A percentile compares a stretch with the other conserved stretches of the same genome.
Evolutionary conservation across 2,888 invertebrate species (phyloP).

Genomic region (Romanomermis culicivorax): DNA sequence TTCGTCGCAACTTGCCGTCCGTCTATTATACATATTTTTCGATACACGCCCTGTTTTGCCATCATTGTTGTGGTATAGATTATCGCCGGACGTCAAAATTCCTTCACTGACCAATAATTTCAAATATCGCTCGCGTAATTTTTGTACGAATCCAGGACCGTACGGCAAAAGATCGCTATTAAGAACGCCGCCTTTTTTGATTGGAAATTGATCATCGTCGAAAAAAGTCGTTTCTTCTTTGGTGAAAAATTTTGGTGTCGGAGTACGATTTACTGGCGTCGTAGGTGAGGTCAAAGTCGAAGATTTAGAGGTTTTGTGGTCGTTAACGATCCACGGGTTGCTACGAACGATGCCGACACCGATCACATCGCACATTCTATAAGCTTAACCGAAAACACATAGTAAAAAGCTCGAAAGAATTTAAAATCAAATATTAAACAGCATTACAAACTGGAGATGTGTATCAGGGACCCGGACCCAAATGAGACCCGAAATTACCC

Average conservation of each 20-base stretch:
- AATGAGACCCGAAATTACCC: no score
- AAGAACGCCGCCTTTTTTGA: neutral
- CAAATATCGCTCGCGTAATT: neutral
- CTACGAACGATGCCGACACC: neutral
- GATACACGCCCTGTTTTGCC: no score
- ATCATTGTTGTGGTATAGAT: no score
- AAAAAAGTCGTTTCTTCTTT: neutral
- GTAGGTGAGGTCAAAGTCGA: no score
- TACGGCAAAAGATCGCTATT: neutral
- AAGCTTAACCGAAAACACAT: no score
- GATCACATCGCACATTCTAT: no score
- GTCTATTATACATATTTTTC: neutral
- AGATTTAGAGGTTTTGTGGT: neutral
- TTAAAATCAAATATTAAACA: no score
- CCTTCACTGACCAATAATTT: neutral
- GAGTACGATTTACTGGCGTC: no score
- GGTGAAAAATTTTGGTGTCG: neutral
- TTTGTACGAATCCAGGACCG: neutral
- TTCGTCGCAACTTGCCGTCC: slow-evolving; percentile 1
- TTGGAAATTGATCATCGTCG: neutral
- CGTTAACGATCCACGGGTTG: neutral
- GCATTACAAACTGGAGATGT: no score
- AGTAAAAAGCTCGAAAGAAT: no score
- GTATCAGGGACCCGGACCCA: no score
- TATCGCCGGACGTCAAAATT: no score